A percentile compares a stretch with the other conserved stretches of the same genome.
Evolutionary conservation across 2,113 vertebrate genomes (phyloP).

Genomic region (Perognathus longimembris): DNA sequence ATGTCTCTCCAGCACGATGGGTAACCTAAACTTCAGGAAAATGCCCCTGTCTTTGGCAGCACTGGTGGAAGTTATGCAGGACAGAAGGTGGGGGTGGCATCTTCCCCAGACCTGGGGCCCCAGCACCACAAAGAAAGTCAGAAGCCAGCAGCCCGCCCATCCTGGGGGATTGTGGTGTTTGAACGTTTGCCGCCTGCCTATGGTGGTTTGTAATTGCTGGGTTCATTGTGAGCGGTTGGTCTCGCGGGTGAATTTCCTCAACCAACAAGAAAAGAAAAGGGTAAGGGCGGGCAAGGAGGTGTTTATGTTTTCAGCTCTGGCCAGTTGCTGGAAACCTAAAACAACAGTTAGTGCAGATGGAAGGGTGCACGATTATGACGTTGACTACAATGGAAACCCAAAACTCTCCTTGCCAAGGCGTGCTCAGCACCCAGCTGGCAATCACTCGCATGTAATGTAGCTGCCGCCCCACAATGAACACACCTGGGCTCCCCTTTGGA

Average conservation of each 20-base stretch:
- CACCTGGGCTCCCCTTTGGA: conserved; percentile 66
- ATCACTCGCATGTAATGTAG: background rate
- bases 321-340: conserved; percentile 45
- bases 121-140: accelerated
- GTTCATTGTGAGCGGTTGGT: conserved; percentile 45
- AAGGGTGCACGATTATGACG: conserved; percentile 47
- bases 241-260: conserved; percentile 70
- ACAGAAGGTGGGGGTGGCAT: background rate
- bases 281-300: conserved; percentile 41
- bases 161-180: background rate
- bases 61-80: background rate
- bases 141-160: background rate
- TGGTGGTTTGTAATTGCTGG: conserved; percentile 65
- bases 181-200: background rate
- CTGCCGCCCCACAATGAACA: conserved; percentile 78
- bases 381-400: conserved; percentile 75
- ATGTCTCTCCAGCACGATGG: background rate
- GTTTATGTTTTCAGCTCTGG: conserved; percentile 54
- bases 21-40: background rate
- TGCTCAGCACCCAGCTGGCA: conserved; percentile 75
- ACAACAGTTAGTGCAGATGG: conserved; percentile 74
- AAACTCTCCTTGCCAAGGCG: conserved; percentile 54
- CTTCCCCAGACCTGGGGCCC: background rate
- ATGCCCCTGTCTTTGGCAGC: background rate
- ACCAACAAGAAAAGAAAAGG: conserved; percentile 65